These are phyloP conservation scores for Emmelina monodactyla DNA, from an alignment of 2,888 invertebrate species.

Conservation along the genomic window DNA sequence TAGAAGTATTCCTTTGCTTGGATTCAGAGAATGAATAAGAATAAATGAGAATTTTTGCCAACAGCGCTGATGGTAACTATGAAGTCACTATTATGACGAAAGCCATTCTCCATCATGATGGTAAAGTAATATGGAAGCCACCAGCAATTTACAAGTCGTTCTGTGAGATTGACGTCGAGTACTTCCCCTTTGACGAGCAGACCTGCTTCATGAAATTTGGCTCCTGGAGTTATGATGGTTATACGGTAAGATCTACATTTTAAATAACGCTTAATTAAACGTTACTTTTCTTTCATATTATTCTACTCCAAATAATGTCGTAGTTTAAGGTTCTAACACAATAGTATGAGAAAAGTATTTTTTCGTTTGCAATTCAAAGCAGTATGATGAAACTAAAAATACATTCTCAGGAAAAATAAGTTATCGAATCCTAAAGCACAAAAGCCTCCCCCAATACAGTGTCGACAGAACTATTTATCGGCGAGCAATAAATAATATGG, in stretches of 20 bases:
- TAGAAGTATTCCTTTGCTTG: no score
- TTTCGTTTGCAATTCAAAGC: no score
- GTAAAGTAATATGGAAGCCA: constrained; percentile 96
- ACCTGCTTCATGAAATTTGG: constrained; percentile 96
- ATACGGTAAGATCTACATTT: constrained; percentile 72
- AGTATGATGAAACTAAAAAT: no score
- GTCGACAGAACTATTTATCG: constrained; percentile 36
- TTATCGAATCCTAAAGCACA: constrained; percentile 29
- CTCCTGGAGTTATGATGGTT: constrained; percentile 95
- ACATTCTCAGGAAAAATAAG: constrained; percentile 15
- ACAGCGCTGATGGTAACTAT: constrained; percentile 96
- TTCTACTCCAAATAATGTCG: background rate
- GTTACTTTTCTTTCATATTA: background rate
- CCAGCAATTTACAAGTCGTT: constrained; percentile 99
- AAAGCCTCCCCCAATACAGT: constrained; percentile 25
- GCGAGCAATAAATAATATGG: constrained; percentile 30
- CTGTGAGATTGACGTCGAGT: constrained; percentile 94
- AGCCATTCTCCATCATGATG: constrained; percentile 91
- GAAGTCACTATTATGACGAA: constrained; percentile 98
- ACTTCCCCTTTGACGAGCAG: constrained; percentile 94
- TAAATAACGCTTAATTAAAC: no score
- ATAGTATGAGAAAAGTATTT: background rate
- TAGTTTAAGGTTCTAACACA: background rate
- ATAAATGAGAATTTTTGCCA: constrained; percentile 20
- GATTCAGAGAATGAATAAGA: no score